Conservation (phyloP, 2,113 vertebrate genomes). For the Ceyx margarethae region DNA sequence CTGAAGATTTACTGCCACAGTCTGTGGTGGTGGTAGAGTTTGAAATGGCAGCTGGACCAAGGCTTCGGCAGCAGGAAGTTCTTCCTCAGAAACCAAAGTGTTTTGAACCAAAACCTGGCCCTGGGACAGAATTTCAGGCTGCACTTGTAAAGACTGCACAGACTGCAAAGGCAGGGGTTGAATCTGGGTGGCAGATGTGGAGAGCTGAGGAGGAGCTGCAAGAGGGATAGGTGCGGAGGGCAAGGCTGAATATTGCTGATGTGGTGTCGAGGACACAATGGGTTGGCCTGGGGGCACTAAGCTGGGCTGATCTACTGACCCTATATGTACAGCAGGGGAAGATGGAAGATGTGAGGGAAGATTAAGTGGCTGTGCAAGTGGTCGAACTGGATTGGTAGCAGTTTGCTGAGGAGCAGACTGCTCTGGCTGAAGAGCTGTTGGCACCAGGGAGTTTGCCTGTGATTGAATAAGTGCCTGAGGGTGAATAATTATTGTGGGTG, state of each 20-base stretch:
- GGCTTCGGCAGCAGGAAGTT: constrained; percentile 86
- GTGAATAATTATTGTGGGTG: constrained; percentile 82
- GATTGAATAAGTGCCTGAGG: constrained; percentile 78
- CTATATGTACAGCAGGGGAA: constrained; percentile 74
- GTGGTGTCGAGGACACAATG: constrained; percentile 69
- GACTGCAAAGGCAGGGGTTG: constrained; percentile 84
- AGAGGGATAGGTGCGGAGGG: constrained; percentile 74
- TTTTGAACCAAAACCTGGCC: constrained; percentile 85
- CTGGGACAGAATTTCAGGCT: constrained; percentile 84
- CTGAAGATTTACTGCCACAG: constrained; percentile 91
- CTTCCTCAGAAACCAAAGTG: constrained; percentile 84
- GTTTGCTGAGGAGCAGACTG: constrained; percentile 62
- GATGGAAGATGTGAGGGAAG: constrained; percentile 73
- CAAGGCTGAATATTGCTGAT: constrained; percentile 74
- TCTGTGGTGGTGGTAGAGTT: constrained; percentile 88
- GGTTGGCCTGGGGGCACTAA: constrained; percentile 72
- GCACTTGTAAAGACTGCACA: constrained; percentile 83
- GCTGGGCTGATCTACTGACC: constrained; percentile 73
- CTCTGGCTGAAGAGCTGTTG: constrained; percentile 76
- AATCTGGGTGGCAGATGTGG: constrained; percentile 78
- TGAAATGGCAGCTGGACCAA: constrained; percentile 90
- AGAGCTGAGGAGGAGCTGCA: constrained; percentile 79
- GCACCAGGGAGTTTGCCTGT: constrained; percentile 80
- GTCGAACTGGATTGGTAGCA: constrained; percentile 43
- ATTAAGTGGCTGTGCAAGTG: constrained; percentile 54